These are phyloP conservation scores for Druceiella hillmani DNA, from an alignment of 2,888 invertebrate genomes.

Conservation along the genomic window DNA sequence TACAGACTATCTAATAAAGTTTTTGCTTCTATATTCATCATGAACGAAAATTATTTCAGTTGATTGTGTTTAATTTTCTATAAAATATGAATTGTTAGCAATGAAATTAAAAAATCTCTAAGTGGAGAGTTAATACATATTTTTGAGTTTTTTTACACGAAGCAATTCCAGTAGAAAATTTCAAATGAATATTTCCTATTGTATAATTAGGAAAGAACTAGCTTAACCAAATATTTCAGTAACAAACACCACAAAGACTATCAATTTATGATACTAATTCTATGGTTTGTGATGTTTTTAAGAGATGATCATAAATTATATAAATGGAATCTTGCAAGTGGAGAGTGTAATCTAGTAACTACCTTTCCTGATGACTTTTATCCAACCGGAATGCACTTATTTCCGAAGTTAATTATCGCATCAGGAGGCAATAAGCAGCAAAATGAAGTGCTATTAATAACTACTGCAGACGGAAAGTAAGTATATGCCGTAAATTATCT, in stretches of 20 bases:
- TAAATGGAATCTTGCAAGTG: conserved; percentile 81
- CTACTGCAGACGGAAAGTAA: conserved; percentile 78
- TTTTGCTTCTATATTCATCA: no score
- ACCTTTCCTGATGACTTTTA: conserved; percentile 78
- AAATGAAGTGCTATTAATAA: conserved; percentile 78
- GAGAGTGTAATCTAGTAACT: conserved; percentile 69
- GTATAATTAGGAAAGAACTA: no score
- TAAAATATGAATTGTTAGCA: no score
- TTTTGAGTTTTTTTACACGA: conserved; percentile 9
- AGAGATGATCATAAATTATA: conserved; percentile 91
- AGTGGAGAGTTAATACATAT: conserved; percentile 4
- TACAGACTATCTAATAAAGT: no score
- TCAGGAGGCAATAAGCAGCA: conserved; percentile 50
- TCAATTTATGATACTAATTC: conserved; percentile 10
- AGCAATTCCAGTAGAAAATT: no score
- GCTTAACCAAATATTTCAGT: no score
- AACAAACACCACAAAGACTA: no score
- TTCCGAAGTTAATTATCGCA: conserved; percentile 59
- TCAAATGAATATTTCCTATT: no score
- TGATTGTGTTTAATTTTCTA: no score
- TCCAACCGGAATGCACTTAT: conserved; percentile 88
- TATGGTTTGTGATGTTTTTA: conserved; percentile 31
- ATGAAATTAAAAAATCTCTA: background rate
- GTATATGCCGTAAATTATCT: no score
- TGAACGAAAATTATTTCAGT: no score